Conservation (phyloP, 2,113 vertebrate genomes). For the Salvator merianae region DNA sequence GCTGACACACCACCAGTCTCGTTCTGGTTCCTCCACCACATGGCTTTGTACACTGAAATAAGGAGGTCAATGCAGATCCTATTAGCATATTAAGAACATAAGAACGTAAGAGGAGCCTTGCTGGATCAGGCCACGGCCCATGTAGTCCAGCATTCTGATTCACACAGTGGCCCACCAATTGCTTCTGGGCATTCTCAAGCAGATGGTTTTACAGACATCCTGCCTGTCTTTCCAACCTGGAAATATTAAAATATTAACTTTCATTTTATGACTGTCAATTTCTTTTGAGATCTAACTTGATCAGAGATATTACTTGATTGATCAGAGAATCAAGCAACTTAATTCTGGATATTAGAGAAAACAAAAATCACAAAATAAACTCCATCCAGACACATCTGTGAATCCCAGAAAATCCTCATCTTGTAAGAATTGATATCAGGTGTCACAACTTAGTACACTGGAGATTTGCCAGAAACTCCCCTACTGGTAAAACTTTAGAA, state of each 20-base stretch:
- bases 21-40: constrained; percentile 92
- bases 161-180: no score
- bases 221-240: no score
- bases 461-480: not conserved
- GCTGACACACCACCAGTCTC: constrained; percentile 92
- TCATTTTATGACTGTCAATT: not conserved
- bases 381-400: not conserved
- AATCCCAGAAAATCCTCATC: not conserved
- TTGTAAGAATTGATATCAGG: not conserved
- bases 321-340: not conserved
- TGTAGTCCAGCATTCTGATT: no score
- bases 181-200: no score
- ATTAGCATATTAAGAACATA: constrained; percentile 39
- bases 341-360: not conserved
- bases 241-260: constrained; percentile 27
- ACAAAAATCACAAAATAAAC: not conserved
- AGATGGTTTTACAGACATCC: no score
- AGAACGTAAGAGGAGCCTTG: no score
- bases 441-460: not conserved
- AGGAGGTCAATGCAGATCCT: constrained; percentile 35
- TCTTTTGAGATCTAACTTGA: not conserved
- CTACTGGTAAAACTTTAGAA: not conserved
- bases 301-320: not conserved
- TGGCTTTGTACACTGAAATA: constrained; percentile 86
- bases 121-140: no score